phyloP scores from a whole-genome alignment of 1,140 invertebrate species.

The Harpegnathos saltator region DNA sequence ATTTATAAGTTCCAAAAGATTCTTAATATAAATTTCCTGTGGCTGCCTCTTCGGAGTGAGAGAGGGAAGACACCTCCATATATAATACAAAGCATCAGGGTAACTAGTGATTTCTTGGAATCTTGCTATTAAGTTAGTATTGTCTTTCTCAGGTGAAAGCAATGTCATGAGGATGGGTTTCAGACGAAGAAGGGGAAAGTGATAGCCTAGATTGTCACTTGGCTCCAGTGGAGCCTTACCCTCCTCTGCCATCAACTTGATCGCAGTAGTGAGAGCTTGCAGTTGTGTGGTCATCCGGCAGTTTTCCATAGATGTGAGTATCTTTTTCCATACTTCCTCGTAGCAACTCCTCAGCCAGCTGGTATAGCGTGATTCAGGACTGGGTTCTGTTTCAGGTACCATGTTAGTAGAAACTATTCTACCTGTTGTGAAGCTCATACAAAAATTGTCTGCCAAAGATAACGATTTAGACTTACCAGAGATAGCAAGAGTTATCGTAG shows the following conservation, averaged over 20 bases:
- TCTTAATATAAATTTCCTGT: conserved; percentile 89
- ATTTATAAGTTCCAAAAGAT: conserved; percentile 90
- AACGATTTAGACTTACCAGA: conserved; percentile 72
- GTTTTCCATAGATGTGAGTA: conserved; percentile 86
- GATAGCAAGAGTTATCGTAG: conserved; percentile 77
- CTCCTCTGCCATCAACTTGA: conserved; percentile 89
- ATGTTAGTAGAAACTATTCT: conserved; percentile 29
- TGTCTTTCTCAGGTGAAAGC: conserved; percentile 86
- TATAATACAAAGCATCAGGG: conserved; percentile 88
- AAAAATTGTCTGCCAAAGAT: neutral
- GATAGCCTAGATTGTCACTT: conserved; percentile 84
- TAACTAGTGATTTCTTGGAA: conserved; percentile 89
- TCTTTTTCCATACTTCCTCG: conserved; percentile 87
- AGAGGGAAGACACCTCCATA: conserved; percentile 87
- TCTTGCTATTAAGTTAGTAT: conserved; percentile 85
- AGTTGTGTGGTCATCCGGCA: conserved; percentile 85
- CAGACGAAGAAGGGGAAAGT: conserved; percentile 88
- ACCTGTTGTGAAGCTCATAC: neutral
- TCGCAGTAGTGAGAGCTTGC: conserved; percentile 89
- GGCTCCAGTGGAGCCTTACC: conserved; percentile 88
- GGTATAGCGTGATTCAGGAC: conserved; percentile 87
- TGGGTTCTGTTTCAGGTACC: conserved; percentile 82
- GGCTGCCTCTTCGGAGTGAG: conserved; percentile 87
- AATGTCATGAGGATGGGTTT: conserved; percentile 88
- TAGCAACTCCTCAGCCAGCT: conserved; percentile 88